phyloP scores from a whole-genome alignment of 1,140 invertebrate genomes.

The Pseudomyrmex cubaensis region DNA sequence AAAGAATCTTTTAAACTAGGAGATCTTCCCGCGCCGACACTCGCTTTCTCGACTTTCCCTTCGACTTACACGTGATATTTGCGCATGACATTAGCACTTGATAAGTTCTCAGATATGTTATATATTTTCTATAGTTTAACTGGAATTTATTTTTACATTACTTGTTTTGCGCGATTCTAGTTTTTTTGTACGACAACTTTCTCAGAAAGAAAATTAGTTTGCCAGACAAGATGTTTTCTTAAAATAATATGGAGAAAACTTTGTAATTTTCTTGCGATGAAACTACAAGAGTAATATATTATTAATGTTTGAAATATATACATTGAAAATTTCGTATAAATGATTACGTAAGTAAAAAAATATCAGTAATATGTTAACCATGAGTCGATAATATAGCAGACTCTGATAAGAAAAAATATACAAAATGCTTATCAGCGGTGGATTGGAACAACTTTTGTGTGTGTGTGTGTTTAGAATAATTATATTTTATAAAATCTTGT shows the following conservation, averaged over 20 bases:
- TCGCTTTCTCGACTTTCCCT: slow-evolving; percentile 19
- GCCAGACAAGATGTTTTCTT: too few species aligned
- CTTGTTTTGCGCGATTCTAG: not conserved
- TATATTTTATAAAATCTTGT: not conserved
- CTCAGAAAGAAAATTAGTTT: not conserved
- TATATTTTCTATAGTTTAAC: too few species aligned
- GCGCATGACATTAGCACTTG: not conserved
- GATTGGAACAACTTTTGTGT: not conserved
- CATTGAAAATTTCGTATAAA: too few species aligned
- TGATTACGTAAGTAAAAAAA: too few species aligned
- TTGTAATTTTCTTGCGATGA: not conserved
- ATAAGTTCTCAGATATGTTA: not conserved
- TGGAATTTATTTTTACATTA: not conserved
- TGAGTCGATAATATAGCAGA: slow-evolving; percentile 24
- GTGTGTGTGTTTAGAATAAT: too few species aligned
- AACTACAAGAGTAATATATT: too few species aligned
- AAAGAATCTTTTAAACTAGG: not conserved
- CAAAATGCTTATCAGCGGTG: slow-evolving; percentile 17
- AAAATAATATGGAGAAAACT: too few species aligned
- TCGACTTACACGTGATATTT: not conserved
- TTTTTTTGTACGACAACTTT: not conserved
- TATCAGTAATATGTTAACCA: slow-evolving; percentile 16
- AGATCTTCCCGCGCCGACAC: slow-evolving; percentile 11
- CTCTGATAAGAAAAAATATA: not conserved
- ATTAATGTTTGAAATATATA: too few species aligned